These are phyloP conservation scores for Xanthia icteritia DNA, from an alignment of 2,888 invertebrate genomes.

Conservation along the genomic window DNA sequence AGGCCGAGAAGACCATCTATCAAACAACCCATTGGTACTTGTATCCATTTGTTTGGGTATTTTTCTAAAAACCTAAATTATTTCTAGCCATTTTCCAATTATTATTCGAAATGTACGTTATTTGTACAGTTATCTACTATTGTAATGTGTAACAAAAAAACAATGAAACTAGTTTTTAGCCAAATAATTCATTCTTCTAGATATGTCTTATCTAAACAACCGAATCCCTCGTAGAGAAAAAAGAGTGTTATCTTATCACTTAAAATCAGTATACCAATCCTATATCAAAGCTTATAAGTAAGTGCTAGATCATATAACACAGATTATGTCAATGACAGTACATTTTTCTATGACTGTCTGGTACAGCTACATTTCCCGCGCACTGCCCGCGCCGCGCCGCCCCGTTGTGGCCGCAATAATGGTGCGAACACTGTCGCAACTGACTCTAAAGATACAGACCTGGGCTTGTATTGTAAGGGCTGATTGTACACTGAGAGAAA, in stretches of 20 bases:
- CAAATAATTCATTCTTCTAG: background rate
- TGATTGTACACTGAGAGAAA: conserved; percentile 21
- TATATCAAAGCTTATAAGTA: background rate
- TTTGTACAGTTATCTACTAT: background rate
- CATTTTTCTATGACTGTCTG: conserved; percentile 47
- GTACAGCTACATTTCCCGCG: conserved; percentile 54
- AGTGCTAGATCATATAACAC: background rate
- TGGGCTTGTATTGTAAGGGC: conserved; percentile 21
- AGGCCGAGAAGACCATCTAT: background rate
- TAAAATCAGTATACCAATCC: background rate
- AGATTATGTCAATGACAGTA: conserved; percentile 44
- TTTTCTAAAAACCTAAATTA: background rate
- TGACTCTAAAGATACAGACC: conserved; percentile 47
- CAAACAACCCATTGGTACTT: background rate
- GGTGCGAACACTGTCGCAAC: conserved; percentile 65
- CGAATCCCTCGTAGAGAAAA: background rate
- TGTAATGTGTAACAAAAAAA: background rate
- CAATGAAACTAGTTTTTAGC: no score
- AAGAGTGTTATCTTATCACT: background rate
- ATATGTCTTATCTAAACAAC: background rate
- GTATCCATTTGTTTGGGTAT: background rate
- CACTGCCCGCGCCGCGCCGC: background rate
- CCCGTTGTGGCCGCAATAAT: conserved; percentile 57
- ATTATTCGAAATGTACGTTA: background rate
- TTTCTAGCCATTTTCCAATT: background rate